Conservation (phyloP, 2,113 vertebrate species). For the Salminus brasiliensis region DNA sequence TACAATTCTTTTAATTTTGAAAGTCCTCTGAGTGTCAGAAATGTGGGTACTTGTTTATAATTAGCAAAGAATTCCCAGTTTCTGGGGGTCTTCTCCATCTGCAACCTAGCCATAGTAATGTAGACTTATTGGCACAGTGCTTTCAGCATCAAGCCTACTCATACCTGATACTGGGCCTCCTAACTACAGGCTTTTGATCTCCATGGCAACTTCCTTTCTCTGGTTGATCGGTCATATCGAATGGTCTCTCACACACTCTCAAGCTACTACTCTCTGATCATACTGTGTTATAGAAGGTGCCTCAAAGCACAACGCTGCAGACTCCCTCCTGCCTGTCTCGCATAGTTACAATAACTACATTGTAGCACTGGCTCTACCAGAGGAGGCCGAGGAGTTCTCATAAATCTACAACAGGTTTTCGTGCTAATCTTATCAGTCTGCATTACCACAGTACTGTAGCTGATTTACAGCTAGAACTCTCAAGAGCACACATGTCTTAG, state of each 20-base stretch:
- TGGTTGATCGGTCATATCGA: background rate
- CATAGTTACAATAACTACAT: background rate
- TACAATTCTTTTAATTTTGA: too few species aligned
- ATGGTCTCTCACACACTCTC: background rate
- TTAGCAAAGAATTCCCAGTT: too few species aligned
- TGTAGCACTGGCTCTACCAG: background rate
- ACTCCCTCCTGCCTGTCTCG: background rate
- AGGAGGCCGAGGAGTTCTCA: background rate
- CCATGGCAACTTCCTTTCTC: slow-evolving; percentile 1
- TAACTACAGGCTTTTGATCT: slow-evolving; percentile 4
- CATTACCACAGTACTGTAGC: background rate
- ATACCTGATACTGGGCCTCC: background rate
- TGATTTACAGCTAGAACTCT: background rate
- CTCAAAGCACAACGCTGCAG: background rate
- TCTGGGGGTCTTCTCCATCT: background rate
- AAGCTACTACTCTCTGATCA: background rate
- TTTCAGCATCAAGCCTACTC: slow-evolving; percentile 5
- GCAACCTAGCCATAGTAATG: background rate
- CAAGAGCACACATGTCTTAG: background rate
- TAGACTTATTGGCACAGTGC: background rate
- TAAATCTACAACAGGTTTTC: background rate
- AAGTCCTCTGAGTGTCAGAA: too few species aligned
- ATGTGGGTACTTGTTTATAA: too few species aligned
- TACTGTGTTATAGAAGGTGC: background rate
- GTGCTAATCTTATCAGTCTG: background rate